Base-by-base conservation (phyloP, 1,140 invertebrate species). In the Medauroidea extradentata region DNA sequence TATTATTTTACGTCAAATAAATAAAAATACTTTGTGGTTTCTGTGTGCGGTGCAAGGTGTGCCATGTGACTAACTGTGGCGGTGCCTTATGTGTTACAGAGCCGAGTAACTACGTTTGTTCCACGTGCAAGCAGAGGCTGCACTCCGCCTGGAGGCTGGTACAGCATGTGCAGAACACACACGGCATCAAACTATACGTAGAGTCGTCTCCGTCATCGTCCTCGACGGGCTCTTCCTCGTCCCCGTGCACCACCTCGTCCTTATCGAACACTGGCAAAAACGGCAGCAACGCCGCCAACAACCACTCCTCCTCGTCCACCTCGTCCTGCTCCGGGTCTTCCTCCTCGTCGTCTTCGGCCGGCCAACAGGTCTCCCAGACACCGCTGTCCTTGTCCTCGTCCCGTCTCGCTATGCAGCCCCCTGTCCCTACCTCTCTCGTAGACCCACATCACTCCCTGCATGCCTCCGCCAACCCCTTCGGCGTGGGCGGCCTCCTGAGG, bases 131-230 rank as follows among this genome's bases (percentile, higher is more conserved):
- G 65, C 86, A 89, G 53, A 85, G 90, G 42, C 85, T 92, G 52
- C 85, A 87, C 64, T 96, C 94, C 21, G 94, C 96, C 0, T 99
- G 95, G 95, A 83, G 87, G 44, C 79, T 99, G 61, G 83, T 98
- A 11, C 94, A 97, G 73, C 96, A 98, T 72, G 94, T 91, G 16
- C 95, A 98, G 75, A 90, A 89, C 63, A 85, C 88, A 48, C 95
- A 98, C 73, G 94, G 94, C 18, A 87, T 96, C 59, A 91, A 94
- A 72, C 93, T 98, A 64, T 98, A 96, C 77, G 83, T 90, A 24
- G 89, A 93, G 60, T 75, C 78, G 38, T 78, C 81, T 56, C 79
- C 83, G 9, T 73, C 76, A 14, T 74, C 75, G 11, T 65, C 60
- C 18, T 65, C 62, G n/a, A 54, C 62, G 0, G 61, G 62, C 29